Conservation (phyloP, 2,888 invertebrate genomes). For the Apotomis betuletana region DNA sequence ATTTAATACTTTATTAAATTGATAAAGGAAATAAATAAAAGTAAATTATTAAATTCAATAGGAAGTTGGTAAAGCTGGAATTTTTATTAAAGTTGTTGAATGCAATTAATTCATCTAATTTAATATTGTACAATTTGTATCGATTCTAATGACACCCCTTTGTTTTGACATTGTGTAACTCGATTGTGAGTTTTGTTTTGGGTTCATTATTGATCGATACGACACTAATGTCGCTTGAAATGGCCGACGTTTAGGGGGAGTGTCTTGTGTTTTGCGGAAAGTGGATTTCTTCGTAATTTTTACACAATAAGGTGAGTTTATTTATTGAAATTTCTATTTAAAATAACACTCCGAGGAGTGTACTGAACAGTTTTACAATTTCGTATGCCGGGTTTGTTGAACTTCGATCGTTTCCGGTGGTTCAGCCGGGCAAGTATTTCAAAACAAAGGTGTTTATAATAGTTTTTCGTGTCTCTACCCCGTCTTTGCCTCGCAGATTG, state of each 20-base stretch:
- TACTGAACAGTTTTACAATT: background rate
- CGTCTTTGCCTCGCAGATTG: background rate
- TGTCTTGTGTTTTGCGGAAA: conserved; percentile 68
- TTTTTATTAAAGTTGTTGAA: too few species aligned
- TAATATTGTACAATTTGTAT: background rate
- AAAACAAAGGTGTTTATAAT: conserved; percentile 75
- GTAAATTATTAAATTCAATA: too few species aligned
- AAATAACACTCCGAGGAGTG: conserved; percentile 3
- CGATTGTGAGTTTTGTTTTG: conserved; percentile 43
- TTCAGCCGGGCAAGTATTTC: conserved; percentile 73
- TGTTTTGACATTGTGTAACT: conserved; percentile 36
- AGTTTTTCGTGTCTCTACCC: conserved; percentile 53
- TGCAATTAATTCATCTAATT: too few species aligned
- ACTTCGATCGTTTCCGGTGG: conserved; percentile 69
- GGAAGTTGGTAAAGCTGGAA: too few species aligned
- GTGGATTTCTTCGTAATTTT: conserved; percentile 66
- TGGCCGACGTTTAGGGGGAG: conserved; percentile 83
- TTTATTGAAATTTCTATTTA: conserved; percentile 17
- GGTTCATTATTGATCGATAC: conserved; percentile 65
- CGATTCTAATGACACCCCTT: conserved; percentile 41
- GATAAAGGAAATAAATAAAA: background rate
- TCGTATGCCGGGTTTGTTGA: conserved; percentile 22
- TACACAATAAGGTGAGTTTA: conserved; percentile 48
- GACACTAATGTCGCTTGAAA: conserved; percentile 77
- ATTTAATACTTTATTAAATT: background rate